Evolutionary conservation across 2,888 invertebrate species (phyloP), one percentile per base, ranked within the genome.

Genomic region (Scaptomyza caliginosa): DNA sequence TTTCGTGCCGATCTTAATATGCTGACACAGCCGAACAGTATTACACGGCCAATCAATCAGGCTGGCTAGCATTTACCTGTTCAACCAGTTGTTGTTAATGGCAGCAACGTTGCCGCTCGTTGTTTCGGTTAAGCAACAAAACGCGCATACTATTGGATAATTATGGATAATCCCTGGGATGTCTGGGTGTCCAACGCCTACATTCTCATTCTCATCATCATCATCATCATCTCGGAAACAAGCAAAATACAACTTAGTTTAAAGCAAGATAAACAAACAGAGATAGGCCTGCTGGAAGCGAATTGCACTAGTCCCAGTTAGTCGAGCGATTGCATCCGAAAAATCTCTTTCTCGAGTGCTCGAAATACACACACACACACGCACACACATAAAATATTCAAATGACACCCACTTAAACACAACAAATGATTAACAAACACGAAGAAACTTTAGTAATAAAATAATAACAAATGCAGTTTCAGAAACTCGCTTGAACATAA

Each of bases 11-110:
- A 83, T 36, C 93, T 96, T 52, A 92, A 92, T 75, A 93, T 93
- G 62, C 95, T 96, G 94, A 94, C 94, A 28, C 92, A 93, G 42
- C 95, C 95, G 4, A 95, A 95, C 88, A 93, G 93, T 80, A 95
- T 95, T 79, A 94, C 94, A 82, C 91, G 94, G 49, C 92, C 91
- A 17, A 89, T 91, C 16, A 91, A 91, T 62, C 90, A 91, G 51
- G 90, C 91, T 26, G 91, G 91, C 72, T 90, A 78, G 83, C 78
- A 45, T 34, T 45, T 59, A 43, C 40, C 36, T 66, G 28, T 49
- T 55, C 13, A 17, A 10, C 6, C 10, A n/a, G 30, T 43, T 34
- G 49, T 42, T 52, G 21, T 36, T 46, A 32, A n/a, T n/a, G n/a
- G n/a, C n/a, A n/a, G n/a, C n/a, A n/a, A n/a, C n/a, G n/a, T n/a